These are phyloP conservation scores for Acanthurus tractus DNA, from an alignment of 2,797 vertebrate genomes.

Conservation along the genomic window DNA sequence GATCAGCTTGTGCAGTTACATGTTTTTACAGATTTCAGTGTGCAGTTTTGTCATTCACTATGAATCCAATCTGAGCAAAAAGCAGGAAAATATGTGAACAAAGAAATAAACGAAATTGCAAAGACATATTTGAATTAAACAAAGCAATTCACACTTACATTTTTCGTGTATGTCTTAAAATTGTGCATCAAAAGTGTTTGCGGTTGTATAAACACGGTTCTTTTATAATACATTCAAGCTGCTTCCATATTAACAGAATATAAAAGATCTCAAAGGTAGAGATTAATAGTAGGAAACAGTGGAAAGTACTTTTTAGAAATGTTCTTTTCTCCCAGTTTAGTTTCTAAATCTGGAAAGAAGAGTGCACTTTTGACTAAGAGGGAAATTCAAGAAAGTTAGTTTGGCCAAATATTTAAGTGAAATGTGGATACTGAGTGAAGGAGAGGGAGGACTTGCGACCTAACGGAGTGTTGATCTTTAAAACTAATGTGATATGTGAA, in stretches of 20 bases:
- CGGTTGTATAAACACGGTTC: too few species aligned
- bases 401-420: not conserved
- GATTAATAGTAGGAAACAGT: not conserved
- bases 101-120: not conserved
- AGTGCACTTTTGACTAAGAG: conserved; percentile 2
- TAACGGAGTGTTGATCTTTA: not conserved
- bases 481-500: not conserved
- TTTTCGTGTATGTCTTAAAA: not conserved
- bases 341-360: not conserved
- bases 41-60: conserved; percentile 44
- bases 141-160: not conserved
- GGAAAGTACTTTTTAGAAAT: not conserved
- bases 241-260: not conserved
- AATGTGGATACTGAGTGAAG: not conserved
- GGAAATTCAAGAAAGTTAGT: not conserved
- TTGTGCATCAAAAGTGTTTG: too few species aligned
- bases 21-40: conserved; percentile 18
- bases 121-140: not conserved
- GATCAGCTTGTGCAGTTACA: conserved; percentile 9
- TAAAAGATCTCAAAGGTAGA: not conserved
- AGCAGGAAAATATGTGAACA: not conserved
- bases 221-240: too few species aligned
- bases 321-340: not conserved
- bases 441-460: not conserved
- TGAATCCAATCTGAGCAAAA: not conserved